Evolutionary conservation across 2,888 invertebrate species (phyloP).

Genomic region (Onchidella celtica): DNA sequence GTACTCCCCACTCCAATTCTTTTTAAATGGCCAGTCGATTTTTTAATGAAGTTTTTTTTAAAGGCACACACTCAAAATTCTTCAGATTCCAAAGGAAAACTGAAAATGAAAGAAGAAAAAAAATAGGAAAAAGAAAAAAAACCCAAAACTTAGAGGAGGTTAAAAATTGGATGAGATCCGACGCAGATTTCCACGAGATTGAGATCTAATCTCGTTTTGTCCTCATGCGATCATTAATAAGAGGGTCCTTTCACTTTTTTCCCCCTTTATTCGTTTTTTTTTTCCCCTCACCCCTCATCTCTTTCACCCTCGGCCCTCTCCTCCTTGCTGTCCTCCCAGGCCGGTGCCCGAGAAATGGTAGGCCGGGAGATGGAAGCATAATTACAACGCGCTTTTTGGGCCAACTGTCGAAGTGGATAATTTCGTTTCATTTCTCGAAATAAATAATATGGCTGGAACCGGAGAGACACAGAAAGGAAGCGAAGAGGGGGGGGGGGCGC

Average conservation of each 20-base stretch:
- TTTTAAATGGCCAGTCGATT: too few species aligned
- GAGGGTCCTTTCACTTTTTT: not conserved
- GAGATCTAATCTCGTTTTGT: slow-evolving; percentile 37
- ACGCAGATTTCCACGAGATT: slow-evolving; percentile 28
- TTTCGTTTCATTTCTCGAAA: not conserved
- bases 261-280: too few species aligned
- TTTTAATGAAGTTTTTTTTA: too few species aligned
- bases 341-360: not conserved
- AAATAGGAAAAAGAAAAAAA: too few species aligned
- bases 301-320: too few species aligned
- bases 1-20: too few species aligned
- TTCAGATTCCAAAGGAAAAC: too few species aligned
- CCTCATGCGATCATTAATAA: slow-evolving; percentile 29
- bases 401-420: slow-evolving; percentile 28
- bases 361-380: not conserved
- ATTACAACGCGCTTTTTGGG: slow-evolving; percentile 2
- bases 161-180: slow-evolving; percentile 18
- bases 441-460: slow-evolving; percentile 15
- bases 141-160: too few species aligned
- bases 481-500: not conserved
- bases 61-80: too few species aligned
- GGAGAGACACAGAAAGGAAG: not conserved
- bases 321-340: too few species aligned
- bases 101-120: too few species aligned
- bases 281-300: too few species aligned